phyloP scores from a whole-genome alignment of 2,797 vertebrate genomes.

The Ciconia nigra region DNA sequence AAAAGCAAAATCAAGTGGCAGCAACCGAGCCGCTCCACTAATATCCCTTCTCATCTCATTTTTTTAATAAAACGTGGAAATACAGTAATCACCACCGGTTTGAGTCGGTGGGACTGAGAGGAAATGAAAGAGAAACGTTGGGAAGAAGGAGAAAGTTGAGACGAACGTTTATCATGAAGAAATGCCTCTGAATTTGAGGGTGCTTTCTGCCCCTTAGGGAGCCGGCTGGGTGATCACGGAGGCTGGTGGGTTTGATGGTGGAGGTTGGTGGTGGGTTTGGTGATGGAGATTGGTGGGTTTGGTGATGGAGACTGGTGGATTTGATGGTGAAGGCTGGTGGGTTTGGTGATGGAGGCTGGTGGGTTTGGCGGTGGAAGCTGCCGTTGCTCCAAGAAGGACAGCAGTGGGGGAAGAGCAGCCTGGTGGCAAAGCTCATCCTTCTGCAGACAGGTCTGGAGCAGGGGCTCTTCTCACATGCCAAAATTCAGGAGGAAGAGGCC shows the following conservation, averaged over 20 bases:
- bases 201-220: neutral
- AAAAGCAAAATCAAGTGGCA: neutral
- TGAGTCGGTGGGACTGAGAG: neutral
- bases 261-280: neutral
- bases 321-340: neutral
- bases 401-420: neutral
- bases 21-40: rapidly evolving
- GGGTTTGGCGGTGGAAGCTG: neutral
- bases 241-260: neutral
- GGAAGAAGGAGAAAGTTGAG: neutral
- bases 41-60: neutral
- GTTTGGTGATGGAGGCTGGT: neutral
- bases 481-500: neutral
- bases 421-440: neutral
- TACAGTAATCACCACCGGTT: neutral
- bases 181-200: neutral
- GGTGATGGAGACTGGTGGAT: neutral
- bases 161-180: neutral
- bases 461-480: neutral
- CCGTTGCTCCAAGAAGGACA: neutral
- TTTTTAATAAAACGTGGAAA: neutral
- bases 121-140: neutral
- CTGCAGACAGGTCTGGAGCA: neutral
- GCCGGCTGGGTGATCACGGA: neutral
- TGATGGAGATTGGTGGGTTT: neutral